These are phyloP conservation scores for Apotomis capreana DNA, from an alignment of 2,888 invertebrate genomes.

Conservation along the genomic window DNA sequence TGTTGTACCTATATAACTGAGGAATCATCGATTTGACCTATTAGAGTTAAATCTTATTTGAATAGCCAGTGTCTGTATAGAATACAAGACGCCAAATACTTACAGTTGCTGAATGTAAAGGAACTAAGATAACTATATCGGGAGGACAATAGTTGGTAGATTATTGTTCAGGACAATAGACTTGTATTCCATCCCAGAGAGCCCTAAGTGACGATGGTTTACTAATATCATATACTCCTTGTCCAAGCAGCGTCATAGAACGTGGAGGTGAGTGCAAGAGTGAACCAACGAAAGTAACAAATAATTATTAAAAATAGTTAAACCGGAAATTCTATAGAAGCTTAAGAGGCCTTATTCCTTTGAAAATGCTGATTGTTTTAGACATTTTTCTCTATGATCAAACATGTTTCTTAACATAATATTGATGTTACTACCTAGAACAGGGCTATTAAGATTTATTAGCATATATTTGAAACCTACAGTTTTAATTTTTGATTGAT, in stretches of 20 bases:
- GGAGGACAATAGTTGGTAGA: slow-evolving; percentile 35
- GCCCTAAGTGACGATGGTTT: slow-evolving; percentile 15
- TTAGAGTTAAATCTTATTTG: neutral
- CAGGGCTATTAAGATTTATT: too few species aligned
- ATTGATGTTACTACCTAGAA: too few species aligned
- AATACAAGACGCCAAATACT: slow-evolving; percentile 24
- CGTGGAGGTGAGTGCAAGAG: neutral
- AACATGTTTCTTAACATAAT: too few species aligned
- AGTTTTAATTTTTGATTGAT: too few species aligned
- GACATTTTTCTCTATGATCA: too few species aligned
- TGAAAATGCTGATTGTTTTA: too few species aligned
- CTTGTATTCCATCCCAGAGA: neutral
- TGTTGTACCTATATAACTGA: too few species aligned
- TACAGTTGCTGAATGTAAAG: slow-evolving; percentile 22
- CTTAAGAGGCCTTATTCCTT: too few species aligned
- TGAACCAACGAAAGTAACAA: neutral
- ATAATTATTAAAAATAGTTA: too few species aligned
- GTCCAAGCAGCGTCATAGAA: neutral
- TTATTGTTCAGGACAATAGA: slow-evolving; percentile 36
- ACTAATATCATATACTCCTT: neutral
- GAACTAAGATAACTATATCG: slow-evolving; percentile 31
- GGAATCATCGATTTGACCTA: too few species aligned
- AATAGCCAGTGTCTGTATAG: slow-evolving; percentile 7
- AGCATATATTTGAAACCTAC: too few species aligned
- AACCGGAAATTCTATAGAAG: too few species aligned